phyloP scores from a whole-genome alignment of 2,797 vertebrate species.

The Sebastes hubbsi region DNA sequence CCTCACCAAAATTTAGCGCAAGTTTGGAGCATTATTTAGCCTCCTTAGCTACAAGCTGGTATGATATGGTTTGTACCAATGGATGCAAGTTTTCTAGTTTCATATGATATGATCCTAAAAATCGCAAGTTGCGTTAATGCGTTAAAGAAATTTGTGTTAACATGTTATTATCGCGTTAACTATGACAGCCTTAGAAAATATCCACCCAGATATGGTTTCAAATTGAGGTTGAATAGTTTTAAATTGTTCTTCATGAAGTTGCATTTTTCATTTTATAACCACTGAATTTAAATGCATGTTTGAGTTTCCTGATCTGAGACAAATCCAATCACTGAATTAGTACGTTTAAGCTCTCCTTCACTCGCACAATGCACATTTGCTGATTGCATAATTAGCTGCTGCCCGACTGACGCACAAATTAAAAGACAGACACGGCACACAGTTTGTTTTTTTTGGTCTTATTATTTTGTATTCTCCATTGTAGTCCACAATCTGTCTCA shows the following conservation, averaged over 20 bases:
- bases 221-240: background rate
- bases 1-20: no score
- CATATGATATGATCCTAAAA: no score
- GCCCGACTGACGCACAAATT: background rate
- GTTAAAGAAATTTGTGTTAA: no score
- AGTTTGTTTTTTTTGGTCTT: background rate
- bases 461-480: background rate
- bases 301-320: background rate
- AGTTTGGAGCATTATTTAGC: no score
- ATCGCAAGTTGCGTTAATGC: no score
- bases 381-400: constrained; percentile 26
- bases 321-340: background rate
- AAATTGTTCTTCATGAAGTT: background rate
- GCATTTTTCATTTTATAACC: background rate
- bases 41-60: no score
- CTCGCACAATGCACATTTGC: background rate
- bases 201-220: background rate
- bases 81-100: no score
- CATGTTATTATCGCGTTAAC: no score
- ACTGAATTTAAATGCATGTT: background rate
- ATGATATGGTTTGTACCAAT: no score
- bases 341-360: background rate
- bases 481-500: background rate
- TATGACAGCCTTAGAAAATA: no score
- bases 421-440: background rate